Evolutionary conservation across 1,140 invertebrate genomes (phyloP), one percentile per base, ranked within the genome.

Genomic region (Meloidogyne chitwoodi): DNA sequence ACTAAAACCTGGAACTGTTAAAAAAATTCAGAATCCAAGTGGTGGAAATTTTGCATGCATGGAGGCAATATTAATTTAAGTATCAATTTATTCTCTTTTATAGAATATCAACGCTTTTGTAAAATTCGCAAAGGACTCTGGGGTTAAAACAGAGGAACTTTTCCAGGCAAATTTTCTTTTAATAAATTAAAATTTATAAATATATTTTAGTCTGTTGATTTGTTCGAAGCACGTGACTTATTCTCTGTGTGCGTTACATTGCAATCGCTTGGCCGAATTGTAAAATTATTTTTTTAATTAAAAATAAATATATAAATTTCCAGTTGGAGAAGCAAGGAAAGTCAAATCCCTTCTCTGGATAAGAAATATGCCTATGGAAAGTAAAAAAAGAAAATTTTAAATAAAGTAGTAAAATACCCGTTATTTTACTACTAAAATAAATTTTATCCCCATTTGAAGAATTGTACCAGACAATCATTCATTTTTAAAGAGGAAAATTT

Each of bases 51-150:
- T 96, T 89, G 96, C 96, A 85, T 96, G 94, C 87, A 98, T 77
- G 44, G 75, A 76, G 27, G 75, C 38, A 41, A 27, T 12, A 27
- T 12, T 44, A 19, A 19, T 27, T 26, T 10, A 22, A n/a, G 10
- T 19, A 62, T 24, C 14, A 22, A 14, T 11, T 16, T 38, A 26
- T 78, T 65, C 1, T 3, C 10, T 24, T 61, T 61, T 98, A 95
- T 95, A 98, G 89, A 98, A 98, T 88, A 98, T 98, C 79, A 96
- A 96, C 84, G 91, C 91, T 8, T 98, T 98, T 89, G 89, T 98
- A 73, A 92, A 92, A 82, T 92, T 92, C 10, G 93, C 93, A 56
- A 92, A 91, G 85, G 90, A 90, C n/a, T 90, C 96, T 75, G 95
- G 95, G 26, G 94, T 98, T 4, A 93, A 93, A 27, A 91, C 93